These are phyloP conservation scores for Prunella strophiata DNA, from an alignment of 2,797 vertebrate species.

Conservation along the genomic window DNA sequence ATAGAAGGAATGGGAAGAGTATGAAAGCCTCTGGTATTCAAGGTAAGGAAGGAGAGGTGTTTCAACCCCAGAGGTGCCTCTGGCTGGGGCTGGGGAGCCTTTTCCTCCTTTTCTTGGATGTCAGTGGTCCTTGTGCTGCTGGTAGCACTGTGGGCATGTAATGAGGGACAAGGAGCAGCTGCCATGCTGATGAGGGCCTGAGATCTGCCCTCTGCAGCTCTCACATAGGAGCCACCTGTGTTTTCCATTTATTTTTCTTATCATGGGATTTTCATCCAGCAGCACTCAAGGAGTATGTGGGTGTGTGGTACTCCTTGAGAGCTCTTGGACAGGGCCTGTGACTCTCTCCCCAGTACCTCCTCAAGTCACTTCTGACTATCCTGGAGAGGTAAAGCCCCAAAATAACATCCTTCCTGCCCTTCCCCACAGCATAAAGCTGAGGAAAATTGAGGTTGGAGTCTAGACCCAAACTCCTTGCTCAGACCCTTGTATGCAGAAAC, in stretches of 20 bases:
- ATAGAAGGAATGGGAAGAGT: neutral
- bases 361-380: neutral
- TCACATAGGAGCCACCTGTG: fast-evolving
- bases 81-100: neutral
- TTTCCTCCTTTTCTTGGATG: neutral
- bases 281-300: neutral
- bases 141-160: neutral
- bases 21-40: neutral
- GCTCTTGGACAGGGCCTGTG: neutral
- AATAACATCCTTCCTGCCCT: neutral
- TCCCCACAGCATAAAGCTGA: neutral
- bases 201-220: neutral
- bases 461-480: neutral
- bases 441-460: neutral
- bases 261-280: neutral
- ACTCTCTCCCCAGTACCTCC: neutral
- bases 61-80: fast-evolving
- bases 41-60: neutral
- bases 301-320: neutral
- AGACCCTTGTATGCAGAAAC: neutral
- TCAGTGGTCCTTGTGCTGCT: neutral
- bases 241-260: neutral
- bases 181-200: neutral
- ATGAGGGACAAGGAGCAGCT: neutral
- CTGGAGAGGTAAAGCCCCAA: neutral